These are phyloP conservation scores for Eulemur mongoz DNA, from an alignment of 2,797 vertebrate species.

Conservation along the genomic window DNA sequence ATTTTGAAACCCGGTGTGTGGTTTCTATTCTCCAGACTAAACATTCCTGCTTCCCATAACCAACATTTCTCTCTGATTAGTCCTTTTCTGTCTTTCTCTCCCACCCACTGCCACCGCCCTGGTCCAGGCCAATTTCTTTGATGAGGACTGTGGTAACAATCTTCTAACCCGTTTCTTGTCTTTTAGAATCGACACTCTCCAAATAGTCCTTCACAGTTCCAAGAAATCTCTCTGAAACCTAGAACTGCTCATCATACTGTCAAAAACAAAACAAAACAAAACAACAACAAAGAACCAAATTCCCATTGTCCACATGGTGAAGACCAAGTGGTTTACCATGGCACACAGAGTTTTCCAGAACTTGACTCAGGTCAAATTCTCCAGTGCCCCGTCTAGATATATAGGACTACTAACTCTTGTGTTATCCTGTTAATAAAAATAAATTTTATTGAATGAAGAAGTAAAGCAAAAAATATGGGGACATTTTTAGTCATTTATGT, in stretches of 20 bases:
- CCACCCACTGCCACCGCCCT: background rate
- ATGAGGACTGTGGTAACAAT: background rate
- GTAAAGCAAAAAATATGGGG: background rate
- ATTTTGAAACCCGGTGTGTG: background rate
- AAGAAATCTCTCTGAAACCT: background rate
- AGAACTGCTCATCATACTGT: background rate
- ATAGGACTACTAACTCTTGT: background rate
- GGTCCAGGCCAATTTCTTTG: background rate
- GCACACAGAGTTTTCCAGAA: background rate
- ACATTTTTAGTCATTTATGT: background rate
- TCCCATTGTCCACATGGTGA: background rate
- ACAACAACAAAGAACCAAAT: background rate
- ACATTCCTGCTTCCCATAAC: background rate
- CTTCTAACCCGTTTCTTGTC: background rate
- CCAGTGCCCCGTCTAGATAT: background rate
- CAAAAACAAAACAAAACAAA: background rate
- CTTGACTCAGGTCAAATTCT: background rate
- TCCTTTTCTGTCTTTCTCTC: background rate
- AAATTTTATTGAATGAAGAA: background rate
- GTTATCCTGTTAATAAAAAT: background rate
- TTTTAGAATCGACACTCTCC: background rate
- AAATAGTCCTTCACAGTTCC: background rate
- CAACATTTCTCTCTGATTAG: background rate
- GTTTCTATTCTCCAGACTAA: background rate
- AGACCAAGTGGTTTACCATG: background rate